Percentiles rank a stretch among this genome's conserved stretches.
These are phyloP conservation scores for Antechinus stuartii DNA, from an alignment of 2,113 vertebrate species.

Conservation along the genomic window DNA sequence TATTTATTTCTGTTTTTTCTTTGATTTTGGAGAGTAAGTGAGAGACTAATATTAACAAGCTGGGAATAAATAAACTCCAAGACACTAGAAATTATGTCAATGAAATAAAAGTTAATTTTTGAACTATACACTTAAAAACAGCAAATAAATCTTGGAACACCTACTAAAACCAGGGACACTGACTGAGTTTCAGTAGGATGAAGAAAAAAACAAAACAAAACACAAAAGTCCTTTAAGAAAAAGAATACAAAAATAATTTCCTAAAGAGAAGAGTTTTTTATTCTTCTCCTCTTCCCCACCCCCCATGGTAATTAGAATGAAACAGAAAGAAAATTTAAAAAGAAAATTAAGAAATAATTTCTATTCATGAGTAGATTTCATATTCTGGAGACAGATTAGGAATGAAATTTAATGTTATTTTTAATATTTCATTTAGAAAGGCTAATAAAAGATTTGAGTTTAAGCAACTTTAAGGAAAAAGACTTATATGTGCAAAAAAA, in stretches of 20 bases:
- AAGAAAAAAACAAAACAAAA: conserved; percentile 62
- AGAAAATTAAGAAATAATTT: conserved; percentile 3
- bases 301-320: conserved; percentile 33
- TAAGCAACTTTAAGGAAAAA: not conserved
- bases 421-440: not conserved
- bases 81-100: conserved; percentile 78
- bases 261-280: conserved; percentile 52
- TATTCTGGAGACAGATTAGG: not conserved
- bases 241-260: conserved; percentile 71
- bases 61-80: conserved; percentile 84
- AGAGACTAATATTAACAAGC: conserved; percentile 80
- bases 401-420: conserved; percentile 23
- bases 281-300: not conserved
- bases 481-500: no score
- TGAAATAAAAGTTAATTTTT: conserved; percentile 84
- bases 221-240: conserved; percentile 75
- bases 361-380: conserved; percentile 26
- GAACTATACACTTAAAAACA: conserved; percentile 73
- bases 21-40: conserved; percentile 73
- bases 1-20: conserved; percentile 75
- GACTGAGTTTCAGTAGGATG: conserved; percentile 71
- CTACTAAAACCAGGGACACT: conserved; percentile 75
- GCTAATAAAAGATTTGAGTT: not conserved
- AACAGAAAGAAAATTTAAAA: not conserved
- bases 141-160: conserved; percentile 80